Conservation (phyloP, 2,113 vertebrate species). For the Parus major region DNA sequence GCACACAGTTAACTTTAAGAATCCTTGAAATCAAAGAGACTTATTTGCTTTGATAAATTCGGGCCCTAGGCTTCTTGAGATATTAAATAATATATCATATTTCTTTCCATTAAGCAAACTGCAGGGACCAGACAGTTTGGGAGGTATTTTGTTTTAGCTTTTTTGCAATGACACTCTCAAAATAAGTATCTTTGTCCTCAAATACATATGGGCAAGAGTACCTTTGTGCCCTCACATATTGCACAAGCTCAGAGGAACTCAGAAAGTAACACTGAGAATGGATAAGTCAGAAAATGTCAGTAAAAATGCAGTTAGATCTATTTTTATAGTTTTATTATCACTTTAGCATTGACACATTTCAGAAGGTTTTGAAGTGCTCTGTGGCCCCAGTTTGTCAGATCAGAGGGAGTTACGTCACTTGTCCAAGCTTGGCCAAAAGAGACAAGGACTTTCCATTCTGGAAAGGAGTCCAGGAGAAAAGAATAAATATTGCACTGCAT, state of each 20-base stretch:
- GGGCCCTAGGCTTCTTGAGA: background rate
- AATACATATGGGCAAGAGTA: background rate
- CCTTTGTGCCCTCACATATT: background rate
- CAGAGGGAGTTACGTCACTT: background rate
- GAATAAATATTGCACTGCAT: background rate
- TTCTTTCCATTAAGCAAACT: background rate
- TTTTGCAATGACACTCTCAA: background rate
- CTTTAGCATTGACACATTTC: background rate
- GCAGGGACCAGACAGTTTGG: background rate
- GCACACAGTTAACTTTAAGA: background rate
- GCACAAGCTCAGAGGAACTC: background rate
- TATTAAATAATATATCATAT: background rate
- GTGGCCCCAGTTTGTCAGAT: background rate
- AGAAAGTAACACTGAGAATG: background rate
- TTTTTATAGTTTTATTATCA: background rate
- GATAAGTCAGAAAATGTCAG: background rate
- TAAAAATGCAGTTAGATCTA: background rate
- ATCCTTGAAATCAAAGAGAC: background rate
- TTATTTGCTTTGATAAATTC: background rate
- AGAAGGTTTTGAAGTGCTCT: background rate
- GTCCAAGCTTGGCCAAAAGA: background rate
- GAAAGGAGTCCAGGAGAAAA: background rate
- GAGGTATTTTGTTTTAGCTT: background rate
- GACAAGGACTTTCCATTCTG: background rate
- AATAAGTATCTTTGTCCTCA: background rate